Percentiles rank a stretch among this genome's conserved stretches.
Conservation (phyloP, 2,888 invertebrate genomes). For the Plutella xylostella region DNA sequence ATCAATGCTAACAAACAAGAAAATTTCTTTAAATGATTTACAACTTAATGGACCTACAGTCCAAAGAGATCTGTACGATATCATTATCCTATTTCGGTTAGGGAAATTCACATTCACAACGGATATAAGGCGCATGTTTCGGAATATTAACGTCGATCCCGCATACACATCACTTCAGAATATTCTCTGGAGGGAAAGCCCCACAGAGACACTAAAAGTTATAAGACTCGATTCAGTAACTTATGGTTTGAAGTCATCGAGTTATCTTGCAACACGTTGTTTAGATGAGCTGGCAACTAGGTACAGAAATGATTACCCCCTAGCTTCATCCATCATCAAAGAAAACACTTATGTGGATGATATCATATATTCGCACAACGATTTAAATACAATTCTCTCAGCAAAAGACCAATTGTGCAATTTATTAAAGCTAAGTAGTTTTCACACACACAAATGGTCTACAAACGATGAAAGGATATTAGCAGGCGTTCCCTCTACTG, state of each 20-base stretch:
- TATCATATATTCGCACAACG: not conserved
- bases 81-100: slow-evolving; percentile 14
- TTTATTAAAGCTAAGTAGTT: not conserved
- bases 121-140: slow-evolving; percentile 19
- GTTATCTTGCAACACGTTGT: slow-evolving; percentile 1
- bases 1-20: slow-evolving; percentile 8
- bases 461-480: not conserved
- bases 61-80: slow-evolving; percentile 17
- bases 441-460: not conserved
- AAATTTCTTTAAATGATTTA: slow-evolving; percentile 12
- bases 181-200: slow-evolving; percentile 1
- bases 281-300: not conserved
- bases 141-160: slow-evolving; percentile 9
- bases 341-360: slow-evolving; percentile 15
- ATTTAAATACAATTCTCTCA: not conserved
- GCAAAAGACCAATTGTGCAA: not conserved
- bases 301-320: slow-evolving; percentile 5
- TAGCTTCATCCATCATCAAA: slow-evolving; percentile 9
- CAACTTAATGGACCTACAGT: slow-evolving; percentile 12
- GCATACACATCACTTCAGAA: slow-evolving; percentile 5
- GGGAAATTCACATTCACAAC: slow-evolving; percentile 11
- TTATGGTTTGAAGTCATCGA: not conserved
- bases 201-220: not conserved
- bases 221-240: not conserved
- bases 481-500: not conserved